Evolutionary conservation across 2,113 vertebrate genomes (phyloP), one percentile per base, ranked within the genome.

Genomic region (Alaudala cheleensis): DNA sequence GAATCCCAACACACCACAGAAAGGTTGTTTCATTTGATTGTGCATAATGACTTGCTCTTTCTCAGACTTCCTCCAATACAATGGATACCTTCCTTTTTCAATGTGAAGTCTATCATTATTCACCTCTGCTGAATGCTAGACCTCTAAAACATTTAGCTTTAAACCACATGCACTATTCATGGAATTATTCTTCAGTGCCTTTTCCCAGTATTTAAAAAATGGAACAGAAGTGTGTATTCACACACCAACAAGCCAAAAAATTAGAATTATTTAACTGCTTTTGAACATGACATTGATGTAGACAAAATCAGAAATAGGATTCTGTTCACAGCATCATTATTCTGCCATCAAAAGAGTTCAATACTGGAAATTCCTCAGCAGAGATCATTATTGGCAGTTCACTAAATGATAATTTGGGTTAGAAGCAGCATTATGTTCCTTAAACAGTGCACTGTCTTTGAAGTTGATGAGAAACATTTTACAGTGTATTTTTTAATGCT

Each of bases 1-100:
- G 66, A 93, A 87, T 85, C 73, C 64, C 64, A 92, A 86, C 89
- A 81, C 69, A 92, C 61, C 51, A 44, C 64, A 87, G 69, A 91
- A 81, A 86, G 37, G 57, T 61, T 90, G 50, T 82, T 87, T 85
- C 86, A 92, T 96, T 92, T 94, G 85, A 95, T 73, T 79, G 53
- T 81, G 87, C 57, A 86, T 88, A 96, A 95, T 93, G 83, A 96
- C 82, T 94, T 93, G 87, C 45, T 91, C 81, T 88, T 96, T 93
- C 90, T n/a, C 28, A 65, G 65, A 62, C 60, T 81, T 76, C 78
- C 58, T 96, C 76, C 82, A 95, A 79, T 80, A 86, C 61, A 92
- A 95, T 47, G 81, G 69, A 91, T 82, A 91, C 12, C 71, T 92
- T 54, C 12, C 78, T 92, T 77, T 66, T 81, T 61, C 25, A 90